Base-by-base conservation (phyloP, 2,797 vertebrate species). In the Pantherophis vulpinus region DNA sequence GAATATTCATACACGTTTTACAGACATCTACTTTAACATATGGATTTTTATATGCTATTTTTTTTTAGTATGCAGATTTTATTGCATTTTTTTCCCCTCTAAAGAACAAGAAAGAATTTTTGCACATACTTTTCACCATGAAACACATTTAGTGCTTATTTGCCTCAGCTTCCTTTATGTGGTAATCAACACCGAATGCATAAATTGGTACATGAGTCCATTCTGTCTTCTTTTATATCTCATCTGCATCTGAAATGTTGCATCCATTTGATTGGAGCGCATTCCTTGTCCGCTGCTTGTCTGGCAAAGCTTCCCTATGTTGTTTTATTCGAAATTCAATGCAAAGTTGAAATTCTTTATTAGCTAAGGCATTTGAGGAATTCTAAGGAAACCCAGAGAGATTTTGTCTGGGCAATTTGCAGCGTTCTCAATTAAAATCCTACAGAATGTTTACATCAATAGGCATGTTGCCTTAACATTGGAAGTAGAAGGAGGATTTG, bases 401-500 rank as follows among this genome's bases (percentile, higher is more conserved):
- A 1, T 74, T 79, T 13, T 58, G 37, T 23, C 51, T 0, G 6
- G 59, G 3, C 47, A n/a, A 60, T 63, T 74, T 88, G 61, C 61
- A 51, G 54, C 27, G 25, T 89, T 66, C 27, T 37, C 23, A 79
- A 79, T 79, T 47, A 59, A 42, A 37, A 92, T 18, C 27, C 29
- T 9, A 63, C 2, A 37, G 70, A 18, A 37, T 37, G 66, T 32
- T 74, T 37, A 37, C 6, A 74, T 74, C 18, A 74, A 74, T 74
- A 74, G 66, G 1, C 14, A 8, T 9, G 14, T 74, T 37, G n/a
- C n/a, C 14, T 74, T 37, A 74, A 74, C 16, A 18, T 74, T 74
- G 0, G 1, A 14, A 18, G n/a, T 7, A 74, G n/a, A 8, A 37
- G n/a, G n/a, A 54, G 25, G 0, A 27, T 16, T 5, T 59, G 2